Conservation (phyloP, 2,113 vertebrate genomes). For the Cinclus cinclus region DNA sequence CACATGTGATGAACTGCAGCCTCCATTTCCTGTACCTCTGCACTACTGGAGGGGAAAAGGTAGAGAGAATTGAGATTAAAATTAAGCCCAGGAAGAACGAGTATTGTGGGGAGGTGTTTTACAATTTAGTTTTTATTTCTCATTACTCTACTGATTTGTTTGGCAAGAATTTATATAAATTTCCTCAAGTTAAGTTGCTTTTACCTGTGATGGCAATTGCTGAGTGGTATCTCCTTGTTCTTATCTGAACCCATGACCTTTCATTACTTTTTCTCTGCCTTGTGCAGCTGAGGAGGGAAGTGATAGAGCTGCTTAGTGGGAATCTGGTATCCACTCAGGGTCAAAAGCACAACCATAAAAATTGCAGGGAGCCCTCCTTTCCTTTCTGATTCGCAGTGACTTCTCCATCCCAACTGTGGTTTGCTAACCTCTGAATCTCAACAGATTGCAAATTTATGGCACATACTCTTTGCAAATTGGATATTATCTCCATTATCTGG, state of each 20-base stretch:
- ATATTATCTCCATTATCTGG: not conserved
- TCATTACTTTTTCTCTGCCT: not conserved
- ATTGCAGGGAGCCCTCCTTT: not conserved
- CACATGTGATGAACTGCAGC: not conserved
- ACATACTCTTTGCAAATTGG: not conserved
- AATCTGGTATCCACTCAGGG: not conserved
- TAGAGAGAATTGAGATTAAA: not conserved
- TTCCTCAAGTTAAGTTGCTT: not conserved
- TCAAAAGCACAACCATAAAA: not conserved
- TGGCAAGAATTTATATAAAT: not conserved
- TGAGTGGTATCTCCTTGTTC: not conserved
- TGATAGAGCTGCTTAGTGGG: not conserved
- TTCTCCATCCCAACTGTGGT: not conserved
- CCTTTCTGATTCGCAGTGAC: not conserved
- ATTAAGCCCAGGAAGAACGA: not conserved
- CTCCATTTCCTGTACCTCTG: not conserved
- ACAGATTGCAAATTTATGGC: not conserved
- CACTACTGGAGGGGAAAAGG: rapidly evolving
- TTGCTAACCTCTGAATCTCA: not conserved
- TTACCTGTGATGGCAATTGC: not conserved
- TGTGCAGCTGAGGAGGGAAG: not conserved
- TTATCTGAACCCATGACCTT: rapidly evolving
- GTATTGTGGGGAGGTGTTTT: not conserved
- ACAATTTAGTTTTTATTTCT: not conserved
- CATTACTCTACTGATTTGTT: not conserved